Base-by-base conservation (phyloP, 2,797 vertebrate species). In the Alca torda region DNA sequence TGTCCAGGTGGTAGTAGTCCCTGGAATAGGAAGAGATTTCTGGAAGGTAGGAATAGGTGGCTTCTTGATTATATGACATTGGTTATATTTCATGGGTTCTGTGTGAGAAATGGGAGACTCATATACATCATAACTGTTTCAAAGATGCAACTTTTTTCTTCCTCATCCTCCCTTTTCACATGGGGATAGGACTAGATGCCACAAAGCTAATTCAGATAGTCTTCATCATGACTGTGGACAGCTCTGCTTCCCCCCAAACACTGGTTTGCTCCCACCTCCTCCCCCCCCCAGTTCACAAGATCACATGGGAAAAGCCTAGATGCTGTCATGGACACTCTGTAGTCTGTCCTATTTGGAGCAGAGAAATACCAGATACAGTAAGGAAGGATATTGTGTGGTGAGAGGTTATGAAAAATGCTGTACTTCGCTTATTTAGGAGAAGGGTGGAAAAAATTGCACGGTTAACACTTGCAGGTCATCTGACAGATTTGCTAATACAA, bases 401-500 rank as follows among this genome's bases (percentile, higher is more conserved):
- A 69, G 74, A 84, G 37, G 23, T 77, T 72, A 46, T 53, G n/a
- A 74, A 80, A 93, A 92, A 78, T 69, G 24, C 30, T 72, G 30
- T 89, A 51, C 39, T 45, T n/a, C 4, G 4, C 10, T 33, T 24
- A 45, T 56, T 77, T 33, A 48, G 46, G 41, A 50, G 70, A 84
- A 72, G 33, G n/a, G 35, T 16, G 30, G 30, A 64, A 68, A 68
- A 91, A 94, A 70, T 3, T 53, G 18, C 2, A 1, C 10, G 30
- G n/a, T 46, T 73, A 69, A 59, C 13, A 7, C 56, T 91, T 86
- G 25, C 41, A 87, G 89, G 69, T 93, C 61, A 39, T 78, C 30
- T 89, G 69, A 69, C 41, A 84, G 61, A 90, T 45, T 80, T 90
- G 35, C 65, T 95, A 69, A 78, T 90, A 48, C 72, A 81, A 65